Conservation (phyloP, 2,113 vertebrate genomes). For the Poeciliopsis retropinna region DNA sequence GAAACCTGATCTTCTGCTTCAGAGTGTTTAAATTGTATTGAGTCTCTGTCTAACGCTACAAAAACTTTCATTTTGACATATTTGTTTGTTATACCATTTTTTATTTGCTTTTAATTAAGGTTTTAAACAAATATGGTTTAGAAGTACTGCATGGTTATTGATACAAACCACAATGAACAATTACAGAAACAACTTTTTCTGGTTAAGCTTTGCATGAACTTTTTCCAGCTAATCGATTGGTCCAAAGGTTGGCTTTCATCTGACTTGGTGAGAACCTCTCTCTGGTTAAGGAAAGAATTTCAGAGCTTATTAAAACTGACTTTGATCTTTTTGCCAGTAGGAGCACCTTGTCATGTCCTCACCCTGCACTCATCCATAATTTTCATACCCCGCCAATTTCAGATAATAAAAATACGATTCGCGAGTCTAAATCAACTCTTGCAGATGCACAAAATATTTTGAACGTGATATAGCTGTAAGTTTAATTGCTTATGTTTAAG, state of each 20-base stretch:
- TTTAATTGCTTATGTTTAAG: not conserved
- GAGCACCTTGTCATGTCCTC: constrained; percentile 4
- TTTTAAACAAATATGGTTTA: not conserved
- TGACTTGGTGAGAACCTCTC: not conserved
- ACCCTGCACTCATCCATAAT: constrained; percentile 10
- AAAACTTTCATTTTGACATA: not conserved
- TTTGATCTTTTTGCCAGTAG: constrained; percentile 1
- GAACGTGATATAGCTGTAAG: not conserved
- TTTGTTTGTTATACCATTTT: not conserved
- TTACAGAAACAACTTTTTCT: not conserved
- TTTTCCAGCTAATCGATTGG: not conserved
- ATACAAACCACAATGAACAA: not conserved
- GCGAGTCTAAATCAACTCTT: not conserved
- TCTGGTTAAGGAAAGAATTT: not conserved
- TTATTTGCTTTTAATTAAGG: too few species aligned
- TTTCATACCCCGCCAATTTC: constrained; percentile 2
- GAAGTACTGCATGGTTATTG: not conserved
- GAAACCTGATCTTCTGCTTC: too few species aligned
- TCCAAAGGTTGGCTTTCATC: not conserved
- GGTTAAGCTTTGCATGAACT: not conserved
- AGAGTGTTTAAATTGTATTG: too few species aligned
- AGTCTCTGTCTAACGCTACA: not conserved
- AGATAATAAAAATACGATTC: constrained; percentile 11
- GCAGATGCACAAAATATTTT: constrained; percentile 2
- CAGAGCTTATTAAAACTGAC: not conserved